Evolutionary conservation across 2,888 invertebrate species (phyloP), one percentile per base, ranked within the genome.

Genomic region (Hemicrepidius hirtus): DNA sequence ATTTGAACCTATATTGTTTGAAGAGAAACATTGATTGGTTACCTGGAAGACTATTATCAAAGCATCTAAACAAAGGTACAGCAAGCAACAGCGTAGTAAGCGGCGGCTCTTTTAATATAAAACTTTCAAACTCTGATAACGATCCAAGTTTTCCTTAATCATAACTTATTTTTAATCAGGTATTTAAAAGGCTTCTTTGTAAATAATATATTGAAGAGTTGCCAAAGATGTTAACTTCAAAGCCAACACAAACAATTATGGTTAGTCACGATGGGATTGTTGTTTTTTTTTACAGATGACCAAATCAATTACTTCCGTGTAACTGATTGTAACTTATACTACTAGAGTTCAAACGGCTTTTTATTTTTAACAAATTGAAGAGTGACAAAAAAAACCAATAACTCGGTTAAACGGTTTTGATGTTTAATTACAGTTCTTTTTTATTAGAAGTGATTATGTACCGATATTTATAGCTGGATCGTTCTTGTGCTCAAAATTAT

Each of bases 381-480:
- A 13, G 40, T 6, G 13, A 40, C 6, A 40, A 40, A 40, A 40
- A 40, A 40, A 2, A 13, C 40, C n/a, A n/a, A 40, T 46, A 46
- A 18, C 46, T 46, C 21, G 9, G 1, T 37, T 65, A 65, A 65
- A 50, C 21, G 18, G 13, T 65, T 37, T 40, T 32, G 20, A 40
- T 37, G 20, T 20, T 21, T 65, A 65, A 65, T 65, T 65, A 65
- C 35, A 53, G 40, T 13, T 65, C 21, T 65, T 65, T 46, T 49
- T 63, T 49, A 16, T 32, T 18, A 16, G 21, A 3, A 37, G 64
- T 65, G 40, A 65, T 65, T 65, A 65, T 65, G 40, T 65, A 53
- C 64, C 12, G 64, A 53, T 65, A 65, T 65, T 65, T 65, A 50
- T 65, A 65, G 64, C 64, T 50, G 50, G 32, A 46, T 3, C 9